Base-by-base conservation (phyloP, 1,140 invertebrate genomes). In the Agrypnia vestita region DNA sequence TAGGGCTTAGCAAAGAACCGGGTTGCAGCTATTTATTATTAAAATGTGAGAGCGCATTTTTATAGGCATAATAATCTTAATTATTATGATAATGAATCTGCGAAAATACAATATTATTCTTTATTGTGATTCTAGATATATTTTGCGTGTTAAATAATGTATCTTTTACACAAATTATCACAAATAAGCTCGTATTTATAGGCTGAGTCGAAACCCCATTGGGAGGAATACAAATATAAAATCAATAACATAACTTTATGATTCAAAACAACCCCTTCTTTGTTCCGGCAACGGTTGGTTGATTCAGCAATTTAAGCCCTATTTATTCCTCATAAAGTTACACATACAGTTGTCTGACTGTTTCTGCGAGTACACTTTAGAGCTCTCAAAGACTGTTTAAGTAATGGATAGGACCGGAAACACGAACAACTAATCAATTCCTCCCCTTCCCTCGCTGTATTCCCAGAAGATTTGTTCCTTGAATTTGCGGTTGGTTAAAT, bases 401-500 rank as follows among this genome's bases (percentile, higher is more conserved):
- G 81, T 82, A 82, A 78, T 80, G 78, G 78, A 83, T 80, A 79
- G 76, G 76, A 83, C 79, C 78, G 82, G 78, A 83, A 83, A 80
- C 79, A 80, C 35, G 76, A 79, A 79, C 79, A 83, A 80, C 82
- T 83, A 83, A 83, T 83, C 82, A 83, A 83, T 80, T 83, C 81
- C 78, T 64, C 67, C 79, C 61, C 69, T 55, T 69, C 69, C 69
- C 43, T 43, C 13, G 15, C 72, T 49, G 76, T 83, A 83, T 83
- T 83, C 82, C 82, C 82, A n/a, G 79, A 83, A 83, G 82, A 83
- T 83, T 83, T 83, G 82, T 80, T 80, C 79, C 82, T 83, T 79
- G 79, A 83, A 76, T 83, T 83, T 83, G 82, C 82, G 82, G 82
- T 83, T 83, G 79, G 82, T 83, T 83, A 80, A 80, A 83, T 83